Conservation (phyloP, 1,140 invertebrate genomes). For the Apolygus lucorum region DNA sequence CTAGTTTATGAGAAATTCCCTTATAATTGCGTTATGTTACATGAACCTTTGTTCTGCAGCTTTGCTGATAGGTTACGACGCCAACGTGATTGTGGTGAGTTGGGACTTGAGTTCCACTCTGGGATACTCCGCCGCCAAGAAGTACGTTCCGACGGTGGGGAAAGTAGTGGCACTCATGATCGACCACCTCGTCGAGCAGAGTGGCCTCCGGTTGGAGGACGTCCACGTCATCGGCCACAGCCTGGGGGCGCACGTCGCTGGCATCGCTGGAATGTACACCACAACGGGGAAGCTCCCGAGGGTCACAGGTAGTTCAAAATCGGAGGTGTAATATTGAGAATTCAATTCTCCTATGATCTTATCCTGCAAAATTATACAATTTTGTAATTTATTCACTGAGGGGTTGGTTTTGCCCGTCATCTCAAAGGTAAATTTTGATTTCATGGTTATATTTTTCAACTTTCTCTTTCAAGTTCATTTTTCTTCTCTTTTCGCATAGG, state of each 20-base stretch:
- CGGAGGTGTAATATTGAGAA: no score
- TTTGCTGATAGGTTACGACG: constrained; percentile 38
- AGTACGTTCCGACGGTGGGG: constrained; percentile 53
- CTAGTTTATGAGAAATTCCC: no score
- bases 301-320: constrained; percentile 28
- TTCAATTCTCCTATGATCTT: no score
- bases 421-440: no score
- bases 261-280: constrained; percentile 43
- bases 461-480: no score
- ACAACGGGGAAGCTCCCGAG: constrained; percentile 19
- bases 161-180: constrained; percentile 50
- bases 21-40: neutral
- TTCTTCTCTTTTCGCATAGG: no score
- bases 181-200: constrained; percentile 45
- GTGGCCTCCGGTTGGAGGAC: constrained; percentile 42
- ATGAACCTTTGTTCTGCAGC: constrained; percentile 29
- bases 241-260: constrained; percentile 56
- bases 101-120: constrained; percentile 41
- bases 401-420: no score
- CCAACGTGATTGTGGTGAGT: constrained; percentile 49
- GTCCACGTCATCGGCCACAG: constrained; percentile 58
- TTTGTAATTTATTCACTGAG: no score
- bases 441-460: no score
- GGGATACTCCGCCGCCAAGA: constrained; percentile 42
- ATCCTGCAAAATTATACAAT: no score